Conservation (phyloP, 2,113 vertebrate species). For the Pitta sordida region DNA sequence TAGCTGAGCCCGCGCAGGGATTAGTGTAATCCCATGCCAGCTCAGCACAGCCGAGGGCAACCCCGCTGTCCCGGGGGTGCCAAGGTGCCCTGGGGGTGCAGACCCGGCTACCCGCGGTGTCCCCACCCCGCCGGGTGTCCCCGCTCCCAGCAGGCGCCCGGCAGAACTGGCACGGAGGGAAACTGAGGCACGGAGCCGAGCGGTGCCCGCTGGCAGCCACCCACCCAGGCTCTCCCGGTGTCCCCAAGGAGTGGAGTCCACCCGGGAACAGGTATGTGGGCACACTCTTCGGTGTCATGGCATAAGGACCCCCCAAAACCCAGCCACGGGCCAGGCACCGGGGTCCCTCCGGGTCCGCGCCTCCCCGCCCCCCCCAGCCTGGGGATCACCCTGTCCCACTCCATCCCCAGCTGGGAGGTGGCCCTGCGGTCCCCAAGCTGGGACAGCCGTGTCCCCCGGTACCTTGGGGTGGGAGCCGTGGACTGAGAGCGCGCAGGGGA, state of each 20-base stretch:
- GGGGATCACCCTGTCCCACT: not conserved
- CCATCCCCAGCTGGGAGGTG: not conserved
- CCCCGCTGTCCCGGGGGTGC: not conserved
- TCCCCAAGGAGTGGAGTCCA: not conserved
- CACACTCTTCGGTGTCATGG: not conserved
- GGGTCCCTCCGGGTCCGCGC: no score
- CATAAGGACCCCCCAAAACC: not conserved
- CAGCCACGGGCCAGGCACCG: rapidly evolving
- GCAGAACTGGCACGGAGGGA: not conserved
- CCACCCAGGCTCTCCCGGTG: not conserved
- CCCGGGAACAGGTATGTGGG: not conserved
- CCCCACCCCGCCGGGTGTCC: not conserved
- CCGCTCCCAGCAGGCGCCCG: not conserved
- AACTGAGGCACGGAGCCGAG: not conserved
- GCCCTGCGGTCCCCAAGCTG: not conserved
- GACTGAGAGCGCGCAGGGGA: not conserved
- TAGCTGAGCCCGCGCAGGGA: not conserved
- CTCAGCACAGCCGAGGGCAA: not conserved
- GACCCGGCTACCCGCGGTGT: rapidly evolving
- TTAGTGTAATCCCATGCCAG: not conserved
- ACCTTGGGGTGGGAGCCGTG: not conserved
- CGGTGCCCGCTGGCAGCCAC: not conserved
- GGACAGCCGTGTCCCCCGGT: not conserved
- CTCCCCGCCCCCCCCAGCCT: no score
- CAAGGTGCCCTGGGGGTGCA: not conserved